A percentile compares a stretch with the other conserved stretches of the same genome.
These are phyloP conservation scores for Styela plicata DNA, from an alignment of 23 tunicate genomes.

Conservation along the genomic window DNA sequence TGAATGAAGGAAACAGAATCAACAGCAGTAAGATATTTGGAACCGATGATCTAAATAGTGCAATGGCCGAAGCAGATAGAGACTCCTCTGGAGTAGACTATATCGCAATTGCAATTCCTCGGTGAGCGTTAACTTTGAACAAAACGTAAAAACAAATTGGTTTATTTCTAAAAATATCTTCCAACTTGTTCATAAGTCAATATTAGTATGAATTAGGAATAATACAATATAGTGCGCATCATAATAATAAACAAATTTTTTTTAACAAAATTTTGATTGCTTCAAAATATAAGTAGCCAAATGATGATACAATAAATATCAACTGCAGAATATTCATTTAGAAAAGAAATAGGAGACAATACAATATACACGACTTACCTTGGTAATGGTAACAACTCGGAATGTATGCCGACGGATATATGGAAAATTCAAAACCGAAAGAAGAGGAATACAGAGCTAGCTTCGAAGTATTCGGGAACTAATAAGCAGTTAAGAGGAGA, in stretches of 20 bases:
- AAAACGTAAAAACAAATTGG: too few species aligned
- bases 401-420: background rate
- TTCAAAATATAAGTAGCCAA: background rate
- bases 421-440: background rate
- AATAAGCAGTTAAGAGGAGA: background rate
- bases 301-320: background rate
- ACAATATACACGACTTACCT: background rate
- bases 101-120: background rate
- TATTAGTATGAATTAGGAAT: too few species aligned
- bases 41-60: background rate
- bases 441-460: background rate
- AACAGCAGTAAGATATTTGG: background rate
- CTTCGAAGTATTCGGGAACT: background rate
- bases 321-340: too few species aligned
- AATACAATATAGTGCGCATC: too few species aligned
- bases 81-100: background rate
- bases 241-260: too few species aligned
- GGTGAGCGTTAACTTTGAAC: too few species aligned
- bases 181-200: too few species aligned
- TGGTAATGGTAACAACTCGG: background rate
- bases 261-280: background rate
- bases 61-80: background rate
- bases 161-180: too few species aligned
- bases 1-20: background rate
- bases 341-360: background rate